Base-by-base conservation (phyloP, 92 coral and sea anemone species). In the Chrysogorgia sp. region DNA sequence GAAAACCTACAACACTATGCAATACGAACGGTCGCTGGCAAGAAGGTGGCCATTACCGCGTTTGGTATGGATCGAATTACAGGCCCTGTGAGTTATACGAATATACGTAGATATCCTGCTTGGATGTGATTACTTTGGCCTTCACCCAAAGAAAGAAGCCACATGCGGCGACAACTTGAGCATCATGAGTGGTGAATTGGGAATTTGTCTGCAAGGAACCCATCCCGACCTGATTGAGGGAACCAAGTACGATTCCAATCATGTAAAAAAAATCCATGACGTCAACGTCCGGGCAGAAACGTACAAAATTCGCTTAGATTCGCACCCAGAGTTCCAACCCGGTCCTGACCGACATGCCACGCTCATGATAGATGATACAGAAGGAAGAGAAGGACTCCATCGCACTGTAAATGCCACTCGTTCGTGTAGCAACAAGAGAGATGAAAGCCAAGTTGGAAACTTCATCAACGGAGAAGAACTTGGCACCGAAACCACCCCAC, bases 161-260 rank as follows among this genome's bases (percentile, higher is more conserved):
- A 47, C 34, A 71, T 69, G 85, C 58, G 89, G 87, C 28, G 85
- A 82, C 9, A 82, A 89, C 61, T 71, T 89, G 28, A 85, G 92
- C 43, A 55, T 85, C 40, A 89, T 89, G 90, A 76, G 71, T 37
- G 92, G 92, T n/a, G 81, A 82, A 13, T 83, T 89, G 67, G 92
- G 92, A 45, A 75, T 77, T 79, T 89, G 90, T 52, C 87, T 89
- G 19, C 92, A 88, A 84, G 81, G 88, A 29, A 53, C 81, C 64
- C 80, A 84, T 34, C 83, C 84, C 24, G 69, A 57, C 53, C 67
- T 77, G 32, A 67, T 20, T 48, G 88, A 79, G 59, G 84, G 40
- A 69, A 90, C 90, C 24, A 49, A 6, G 24, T 55, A 41, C 60
- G 89, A 90, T 31, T 31, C 90, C 14, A 90, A 86, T 55, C 90